A percentile compares a stretch with the other conserved stretches of the same genome.
phyloP scores from a whole-genome alignment of 1,140 invertebrate genomes.

The Hyles vespertilio region DNA sequence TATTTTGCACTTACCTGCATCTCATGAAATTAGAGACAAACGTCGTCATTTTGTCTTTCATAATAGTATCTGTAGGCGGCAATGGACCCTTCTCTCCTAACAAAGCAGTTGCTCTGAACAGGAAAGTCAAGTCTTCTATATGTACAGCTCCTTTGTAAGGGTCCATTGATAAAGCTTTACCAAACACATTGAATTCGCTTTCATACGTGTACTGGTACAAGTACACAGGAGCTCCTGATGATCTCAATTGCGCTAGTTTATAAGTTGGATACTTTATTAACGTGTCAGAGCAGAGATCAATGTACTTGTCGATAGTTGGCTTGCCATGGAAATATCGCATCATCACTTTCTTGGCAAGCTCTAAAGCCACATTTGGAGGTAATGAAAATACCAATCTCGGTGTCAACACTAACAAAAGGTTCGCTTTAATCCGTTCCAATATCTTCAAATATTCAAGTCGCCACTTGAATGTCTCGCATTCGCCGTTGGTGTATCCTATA shows the following conservation, averaged over 20 bases:
- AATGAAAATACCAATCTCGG: slow-evolving; percentile 9
- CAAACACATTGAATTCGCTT: slow-evolving; percentile 14
- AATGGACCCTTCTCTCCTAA: not conserved
- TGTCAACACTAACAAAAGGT: slow-evolving; percentile 9
- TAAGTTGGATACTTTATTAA: slow-evolving; percentile 29
- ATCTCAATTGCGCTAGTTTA: slow-evolving; percentile 18
- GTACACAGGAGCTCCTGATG: slow-evolving; percentile 16
- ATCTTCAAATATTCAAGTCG: slow-evolving; percentile 18
- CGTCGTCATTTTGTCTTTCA: slow-evolving; percentile 2
- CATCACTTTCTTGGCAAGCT: slow-evolving; percentile 5
- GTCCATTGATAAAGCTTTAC: slow-evolving; percentile 3
- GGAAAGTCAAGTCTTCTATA: slow-evolving; percentile 25
- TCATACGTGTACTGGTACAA: slow-evolving; percentile 29
- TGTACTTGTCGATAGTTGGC: slow-evolving; percentile 18
- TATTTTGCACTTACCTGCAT: slow-evolving; percentile 3
- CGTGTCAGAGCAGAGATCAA: slow-evolving; percentile 11
- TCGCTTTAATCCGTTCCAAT: slow-evolving; percentile 4
- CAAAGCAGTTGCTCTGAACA: slow-evolving; percentile 1
- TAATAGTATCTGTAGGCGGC: not conserved
- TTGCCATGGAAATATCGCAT: slow-evolving; percentile 21
- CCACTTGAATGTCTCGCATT: slow-evolving; percentile 19
- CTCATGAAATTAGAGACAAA: slow-evolving; percentile 6
- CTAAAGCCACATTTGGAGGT: slow-evolving; percentile 1
- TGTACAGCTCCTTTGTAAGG: slow-evolving; percentile 21
- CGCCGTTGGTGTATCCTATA: slow-evolving; percentile 25